phyloP scores from a whole-genome alignment of 2,113 vertebrate genomes.

The Bubo scandiacus region DNA sequence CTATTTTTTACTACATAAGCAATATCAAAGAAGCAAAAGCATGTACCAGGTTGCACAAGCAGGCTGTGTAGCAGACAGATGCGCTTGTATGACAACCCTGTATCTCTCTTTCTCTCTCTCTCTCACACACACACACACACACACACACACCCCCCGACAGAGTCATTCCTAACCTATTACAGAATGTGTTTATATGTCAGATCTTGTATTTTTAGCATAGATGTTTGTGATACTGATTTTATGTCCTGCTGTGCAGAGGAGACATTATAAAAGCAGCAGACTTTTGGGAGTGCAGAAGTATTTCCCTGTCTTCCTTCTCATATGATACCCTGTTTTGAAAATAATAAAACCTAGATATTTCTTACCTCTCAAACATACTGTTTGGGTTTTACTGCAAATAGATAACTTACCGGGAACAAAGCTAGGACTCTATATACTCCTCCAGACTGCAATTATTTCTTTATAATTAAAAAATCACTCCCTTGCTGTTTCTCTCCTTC shows the following conservation, averaged over 20 bases:
- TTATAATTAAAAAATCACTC: constrained; percentile 67
- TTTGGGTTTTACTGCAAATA: background rate
- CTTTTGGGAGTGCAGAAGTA: background rate
- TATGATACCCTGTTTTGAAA: background rate
- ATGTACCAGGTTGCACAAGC: background rate
- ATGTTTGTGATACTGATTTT: background rate
- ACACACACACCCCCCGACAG: background rate
- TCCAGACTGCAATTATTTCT: constrained; percentile 39
- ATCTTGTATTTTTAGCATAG: constrained; percentile 45
- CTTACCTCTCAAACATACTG: background rate
- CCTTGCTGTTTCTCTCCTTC: constrained; percentile 47
- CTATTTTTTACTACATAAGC: background rate
- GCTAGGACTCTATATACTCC: constrained; percentile 1
- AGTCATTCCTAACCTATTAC: constrained; percentile 43
- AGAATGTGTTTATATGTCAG: constrained; percentile 26
- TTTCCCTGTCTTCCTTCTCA: background rate
- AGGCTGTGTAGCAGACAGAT: background rate
- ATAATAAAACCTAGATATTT: background rate
- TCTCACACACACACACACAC: background rate
- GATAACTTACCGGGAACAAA: constrained; percentile 36
- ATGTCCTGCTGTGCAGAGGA: background rate
- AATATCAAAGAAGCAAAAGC: background rate
- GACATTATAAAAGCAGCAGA: background rate
- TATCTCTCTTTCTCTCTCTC: background rate
- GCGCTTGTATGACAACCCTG: fast-evolving